phyloP scores from a whole-genome alignment of 2,888 invertebrate species.

The Achlya flavicornis region DNA sequence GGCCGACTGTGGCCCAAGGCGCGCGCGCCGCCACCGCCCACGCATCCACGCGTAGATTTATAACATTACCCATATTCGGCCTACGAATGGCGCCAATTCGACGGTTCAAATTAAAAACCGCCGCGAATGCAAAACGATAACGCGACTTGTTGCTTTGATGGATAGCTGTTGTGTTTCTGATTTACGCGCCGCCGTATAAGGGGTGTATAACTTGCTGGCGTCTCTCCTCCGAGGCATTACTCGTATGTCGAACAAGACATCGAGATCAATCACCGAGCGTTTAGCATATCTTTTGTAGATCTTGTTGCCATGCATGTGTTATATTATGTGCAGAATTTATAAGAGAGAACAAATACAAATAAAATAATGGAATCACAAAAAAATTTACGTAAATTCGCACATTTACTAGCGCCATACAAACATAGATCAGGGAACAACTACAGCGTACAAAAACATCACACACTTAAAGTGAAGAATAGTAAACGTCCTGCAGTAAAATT shows the following conservation, averaged over 20 bases:
- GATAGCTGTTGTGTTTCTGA: slow-evolving; percentile 70
- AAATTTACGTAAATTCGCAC: no score
- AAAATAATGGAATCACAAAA: no score
- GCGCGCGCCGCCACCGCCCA: slow-evolving; percentile 63
- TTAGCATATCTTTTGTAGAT: slow-evolving; percentile 4
- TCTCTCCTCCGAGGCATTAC: slow-evolving; percentile 9
- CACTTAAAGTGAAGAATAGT: slow-evolving; percentile 7
- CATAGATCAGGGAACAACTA: not conserved
- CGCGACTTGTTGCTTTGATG: slow-evolving; percentile 59
- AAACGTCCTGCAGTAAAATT: not conserved
- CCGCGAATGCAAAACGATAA: slow-evolving; percentile 75
- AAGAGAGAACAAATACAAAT: not conserved
- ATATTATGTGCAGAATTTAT: not conserved
- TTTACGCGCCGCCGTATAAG: slow-evolving; percentile 66
- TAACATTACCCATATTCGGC: slow-evolving; percentile 82
- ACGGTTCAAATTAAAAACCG: slow-evolving; percentile 79
- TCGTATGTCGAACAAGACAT: slow-evolving; percentile 10
- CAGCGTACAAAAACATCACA: not conserved
- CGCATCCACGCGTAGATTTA: slow-evolving; percentile 70
- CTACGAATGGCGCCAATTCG: slow-evolving; percentile 81
- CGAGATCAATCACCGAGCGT: slow-evolving; percentile 3
- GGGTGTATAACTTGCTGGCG: slow-evolving; percentile 50
- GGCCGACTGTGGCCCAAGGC: slow-evolving; percentile 52
- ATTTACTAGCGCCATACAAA: no score
- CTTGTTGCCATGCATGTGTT: not conserved